Evolutionary conservation across 35 echinoderm and acorn worm species (phyloP), one percentile per base, ranked within the genome.

Genomic region (Diadema setosum): DNA sequence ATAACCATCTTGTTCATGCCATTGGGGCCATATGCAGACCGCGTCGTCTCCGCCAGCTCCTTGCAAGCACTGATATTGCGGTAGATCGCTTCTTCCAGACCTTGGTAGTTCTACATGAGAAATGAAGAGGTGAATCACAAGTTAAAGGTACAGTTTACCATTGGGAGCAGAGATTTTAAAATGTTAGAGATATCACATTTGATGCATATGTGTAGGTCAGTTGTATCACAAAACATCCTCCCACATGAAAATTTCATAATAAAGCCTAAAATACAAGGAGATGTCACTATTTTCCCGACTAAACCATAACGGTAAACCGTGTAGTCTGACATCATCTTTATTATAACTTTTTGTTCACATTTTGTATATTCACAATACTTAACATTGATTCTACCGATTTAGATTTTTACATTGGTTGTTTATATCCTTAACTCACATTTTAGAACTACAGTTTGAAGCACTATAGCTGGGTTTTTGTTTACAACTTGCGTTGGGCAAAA

Each of bases 1-100:
- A 99, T 99, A 20, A 99, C 96, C 96, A 99, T 99, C 90, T 99
- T 99, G 60, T 94, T 99, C 93, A 94, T 94, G 0, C 96, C 92
- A 60, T 83, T 95, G 5, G 96, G 96, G 17, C 96, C 96, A 76
- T 86, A 99, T 1, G 96, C 96, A 41, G 96, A 95, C 44, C 93
- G 60, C 36, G 92, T 99, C 0, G 96, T 98, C 80, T 89, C 20
- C 12, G 96, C 96, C 14, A 99, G 80, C 23, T 99, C 93, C 87
- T 94, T 99, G 84, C 96, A 99, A n/a, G 96, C 96, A 36, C 35
- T 49, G 20, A 95, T 95, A 45, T 99, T 99, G 23, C 96, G 83
- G 65, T 90, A 99, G 20, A 99, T 85, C 49, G 92, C 96, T 89
- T 94, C 92, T 75, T 99, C 92, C 6, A 99, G 50, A 45, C 93